Percentiles rank a stretch among this genome's conserved stretches.
Evolutionary conservation across 2,113 vertebrate genomes (phyloP).

Genomic region (Corythoichthys haematopterus): DNA sequence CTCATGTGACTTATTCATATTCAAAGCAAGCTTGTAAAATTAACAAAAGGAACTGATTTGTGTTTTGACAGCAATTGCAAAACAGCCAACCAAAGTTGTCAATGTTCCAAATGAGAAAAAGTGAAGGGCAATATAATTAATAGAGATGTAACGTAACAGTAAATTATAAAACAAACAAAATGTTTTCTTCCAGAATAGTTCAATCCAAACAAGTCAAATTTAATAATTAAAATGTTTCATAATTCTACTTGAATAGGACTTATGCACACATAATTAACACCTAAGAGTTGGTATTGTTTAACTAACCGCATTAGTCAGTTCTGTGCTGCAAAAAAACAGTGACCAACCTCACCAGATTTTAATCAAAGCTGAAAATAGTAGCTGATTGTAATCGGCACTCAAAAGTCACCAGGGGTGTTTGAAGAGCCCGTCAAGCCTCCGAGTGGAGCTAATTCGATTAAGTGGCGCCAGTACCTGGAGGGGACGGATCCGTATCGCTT

Average conservation of each 20-base stretch:
- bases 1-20: constrained; percentile 60
- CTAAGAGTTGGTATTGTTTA: constrained; percentile 56
- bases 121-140: constrained; percentile 10
- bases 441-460: constrained; percentile 77
- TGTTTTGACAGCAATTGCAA: constrained; percentile 45
- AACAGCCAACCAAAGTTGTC: constrained; percentile 35
- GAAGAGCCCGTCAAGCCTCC: constrained; percentile 71
- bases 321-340: constrained; percentile 50
- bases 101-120: constrained; percentile 18
- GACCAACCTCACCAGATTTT: constrained; percentile 72
- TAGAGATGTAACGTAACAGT: background rate
- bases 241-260: constrained; percentile 54
- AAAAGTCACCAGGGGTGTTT: constrained; percentile 75
- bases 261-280: constrained; percentile 64
- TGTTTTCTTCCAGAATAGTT: constrained; percentile 13
- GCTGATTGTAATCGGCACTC: constrained; percentile 75
- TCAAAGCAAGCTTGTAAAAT: constrained; percentile 50
- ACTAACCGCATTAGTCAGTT: constrained; percentile 64
- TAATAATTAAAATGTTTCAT: constrained; percentile 27
- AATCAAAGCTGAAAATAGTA: constrained; percentile 77
- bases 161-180: constrained; percentile 19
- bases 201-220: constrained; percentile 24
- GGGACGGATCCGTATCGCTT: constrained; percentile 69
- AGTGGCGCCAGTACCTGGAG: constrained; percentile 72
- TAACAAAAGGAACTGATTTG: constrained; percentile 42